Conservation (phyloP, 2,113 vertebrate species). For the Myrmecobius fasciatus region DNA sequence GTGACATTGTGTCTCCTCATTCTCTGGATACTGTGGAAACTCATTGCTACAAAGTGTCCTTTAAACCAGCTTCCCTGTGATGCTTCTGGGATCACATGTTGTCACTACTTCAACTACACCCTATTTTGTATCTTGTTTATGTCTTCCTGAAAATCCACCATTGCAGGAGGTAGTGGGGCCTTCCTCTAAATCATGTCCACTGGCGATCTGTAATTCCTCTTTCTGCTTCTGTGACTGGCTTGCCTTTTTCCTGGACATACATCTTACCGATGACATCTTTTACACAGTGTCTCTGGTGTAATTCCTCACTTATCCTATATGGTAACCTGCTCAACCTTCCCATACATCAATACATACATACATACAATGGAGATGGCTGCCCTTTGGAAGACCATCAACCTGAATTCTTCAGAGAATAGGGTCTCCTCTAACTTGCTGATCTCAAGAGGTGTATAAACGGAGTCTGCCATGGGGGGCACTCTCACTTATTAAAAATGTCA, state of each 20-base stretch:
- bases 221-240: background rate
- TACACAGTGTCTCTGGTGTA: background rate
- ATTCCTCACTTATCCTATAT: background rate
- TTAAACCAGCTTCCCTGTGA: background rate
- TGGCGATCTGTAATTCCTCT: background rate
- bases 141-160: background rate
- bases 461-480: background rate
- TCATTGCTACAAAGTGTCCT: background rate
- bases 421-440: background rate
- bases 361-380: no score
- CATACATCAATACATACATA: background rate
- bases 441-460: background rate
- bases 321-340: background rate
- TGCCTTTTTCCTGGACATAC: background rate
- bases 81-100: background rate
- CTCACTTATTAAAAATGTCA: slow-evolving; percentile 24
- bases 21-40: background rate
- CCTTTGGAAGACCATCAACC: background rate
- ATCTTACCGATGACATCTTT: background rate
- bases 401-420: background rate
- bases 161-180: background rate
- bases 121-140: background rate
- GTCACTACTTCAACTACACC: background rate
- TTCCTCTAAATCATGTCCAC: background rate
- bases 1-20: background rate